Conservation (phyloP, 2,113 vertebrate genomes). For the Lethenteron reissneri region DNA sequence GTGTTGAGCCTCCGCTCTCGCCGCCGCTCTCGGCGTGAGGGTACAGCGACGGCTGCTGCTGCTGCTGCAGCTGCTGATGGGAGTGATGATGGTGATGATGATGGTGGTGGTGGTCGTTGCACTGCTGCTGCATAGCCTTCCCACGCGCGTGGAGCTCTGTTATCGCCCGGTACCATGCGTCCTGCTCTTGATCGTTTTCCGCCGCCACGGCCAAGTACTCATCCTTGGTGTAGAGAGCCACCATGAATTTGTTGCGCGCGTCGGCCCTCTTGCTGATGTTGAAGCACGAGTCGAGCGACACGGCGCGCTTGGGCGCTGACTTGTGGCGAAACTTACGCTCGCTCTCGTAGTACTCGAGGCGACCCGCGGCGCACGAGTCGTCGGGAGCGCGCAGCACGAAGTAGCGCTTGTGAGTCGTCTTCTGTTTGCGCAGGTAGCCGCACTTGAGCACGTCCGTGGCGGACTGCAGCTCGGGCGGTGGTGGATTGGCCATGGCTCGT, state of each 20-base stretch:
- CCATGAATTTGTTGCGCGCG: constrained; percentile 79
- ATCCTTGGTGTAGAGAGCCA: constrained; percentile 88
- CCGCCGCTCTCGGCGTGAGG: too few relatives aligned
- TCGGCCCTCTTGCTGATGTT: constrained; percentile 89
- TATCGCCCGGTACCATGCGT: constrained; percentile 62
- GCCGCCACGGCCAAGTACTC: constrained; percentile 91
- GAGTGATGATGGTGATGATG: constrained; percentile 22
- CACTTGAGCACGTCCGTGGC: constrained; percentile 45
- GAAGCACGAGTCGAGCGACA: constrained; percentile 68
- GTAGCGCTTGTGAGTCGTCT: constrained; percentile 83
- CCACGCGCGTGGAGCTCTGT: constrained; percentile 52
- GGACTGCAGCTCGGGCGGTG: not conserved
- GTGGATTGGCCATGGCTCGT: not conserved
- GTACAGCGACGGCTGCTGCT: not conserved
- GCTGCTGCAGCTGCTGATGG: constrained; percentile 22
- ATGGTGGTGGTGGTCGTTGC: constrained; percentile 16
- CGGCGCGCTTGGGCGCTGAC: constrained; percentile 61
- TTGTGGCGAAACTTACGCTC: constrained; percentile 98
- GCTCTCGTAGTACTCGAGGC: constrained; percentile 91
- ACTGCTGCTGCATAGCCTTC: constrained; percentile 21
- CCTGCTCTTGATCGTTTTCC: constrained; percentile 74
- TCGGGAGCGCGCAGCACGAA: constrained; percentile 55
- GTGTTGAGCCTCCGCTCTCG: not conserved
- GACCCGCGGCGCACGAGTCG: constrained; percentile 31
- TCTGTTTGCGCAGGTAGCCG: constrained; percentile 82